Evolutionary conservation across 2,797 vertebrate species (phyloP).

Genomic region (Acanthurus lineatus): DNA sequence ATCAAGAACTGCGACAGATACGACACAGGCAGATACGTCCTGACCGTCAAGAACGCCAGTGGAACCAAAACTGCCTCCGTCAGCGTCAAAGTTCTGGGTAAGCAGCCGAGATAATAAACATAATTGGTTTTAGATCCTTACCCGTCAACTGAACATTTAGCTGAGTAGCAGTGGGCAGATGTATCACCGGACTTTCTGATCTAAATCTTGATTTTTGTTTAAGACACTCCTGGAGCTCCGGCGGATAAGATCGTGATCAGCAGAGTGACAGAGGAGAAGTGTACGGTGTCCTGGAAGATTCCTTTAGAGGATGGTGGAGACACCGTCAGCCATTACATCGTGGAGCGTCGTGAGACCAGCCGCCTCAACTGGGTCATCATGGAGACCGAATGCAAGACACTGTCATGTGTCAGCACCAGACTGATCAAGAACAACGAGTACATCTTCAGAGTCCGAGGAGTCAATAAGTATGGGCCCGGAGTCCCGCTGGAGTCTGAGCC

Average conservation of each 20-base stretch:
- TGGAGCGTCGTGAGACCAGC: conserved; percentile 98
- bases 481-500: conserved; percentile 93
- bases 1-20: conserved; percentile 97
- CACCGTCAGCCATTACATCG: conserved; percentile 90
- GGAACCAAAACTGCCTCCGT: conserved; percentile 93
- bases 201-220: conserved; percentile 1
- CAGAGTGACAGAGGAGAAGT: conserved; percentile 98
- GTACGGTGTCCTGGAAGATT: conserved; percentile 94
- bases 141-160: not conserved
- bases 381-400: conserved; percentile 94
- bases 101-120: conserved; percentile 50
- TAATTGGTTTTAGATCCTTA: not conserved
- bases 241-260: conserved; percentile 91
- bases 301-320: conserved; percentile 96
- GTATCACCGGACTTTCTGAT: not conserved
- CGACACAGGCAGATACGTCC: conserved; percentile 93
- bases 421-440: conserved; percentile 99
- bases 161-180: not conserved
- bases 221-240: conserved; percentile 96
- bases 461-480: conserved; percentile 96
- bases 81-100: conserved; percentile 97
- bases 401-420: conserved; percentile 92
- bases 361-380: conserved; percentile 97
- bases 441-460: conserved; percentile 95
- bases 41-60: conserved; percentile 95